A percentile compares a stretch with the other conserved stretches of the same genome.
These are phyloP conservation scores for Tridacna gigas DNA, from an alignment of 2,888 invertebrate species.

Conservation along the genomic window DNA sequence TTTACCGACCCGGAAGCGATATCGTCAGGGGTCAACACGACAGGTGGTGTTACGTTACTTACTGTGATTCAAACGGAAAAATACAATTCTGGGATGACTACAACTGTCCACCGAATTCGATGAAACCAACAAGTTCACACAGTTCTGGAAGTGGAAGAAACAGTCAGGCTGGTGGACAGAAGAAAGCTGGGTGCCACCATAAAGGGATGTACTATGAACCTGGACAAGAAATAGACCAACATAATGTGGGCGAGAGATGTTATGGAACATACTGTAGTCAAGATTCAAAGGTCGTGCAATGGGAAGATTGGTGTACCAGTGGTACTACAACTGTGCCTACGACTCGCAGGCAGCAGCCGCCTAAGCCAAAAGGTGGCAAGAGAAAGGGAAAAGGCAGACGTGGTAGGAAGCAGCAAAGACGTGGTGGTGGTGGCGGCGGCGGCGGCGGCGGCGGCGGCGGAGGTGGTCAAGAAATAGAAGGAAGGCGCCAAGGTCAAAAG, in stretches of 20 bases:
- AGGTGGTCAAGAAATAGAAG: slow-evolving; percentile 15
- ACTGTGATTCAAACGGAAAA: slow-evolving; percentile 58
- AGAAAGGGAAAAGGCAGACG: slow-evolving; percentile 6
- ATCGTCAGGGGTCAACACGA: slow-evolving; percentile 65
- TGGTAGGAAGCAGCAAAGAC: slow-evolving; percentile 18
- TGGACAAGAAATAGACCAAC: slow-evolving; percentile 55
- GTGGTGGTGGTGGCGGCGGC: slow-evolving; percentile 14
- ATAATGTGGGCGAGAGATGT: slow-evolving; percentile 54
- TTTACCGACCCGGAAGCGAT: slow-evolving; percentile 61
- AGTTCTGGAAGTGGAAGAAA: slow-evolving; percentile 41
- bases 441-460: slow-evolving; percentile 35
- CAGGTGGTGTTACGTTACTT: slow-evolving; percentile 64
- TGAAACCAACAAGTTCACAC: slow-evolving; percentile 61
- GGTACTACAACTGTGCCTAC: slow-evolving; percentile 31
- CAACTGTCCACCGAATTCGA: slow-evolving; percentile 62
- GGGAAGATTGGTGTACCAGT: slow-evolving; percentile 62
- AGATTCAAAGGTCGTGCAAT: slow-evolving; percentile 54
- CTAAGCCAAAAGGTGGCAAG: not conserved
- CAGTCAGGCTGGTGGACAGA: slow-evolving; percentile 4
- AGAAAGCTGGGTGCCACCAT: slow-evolving; percentile 42
- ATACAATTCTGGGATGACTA: slow-evolving; percentile 66
- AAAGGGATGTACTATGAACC: slow-evolving; percentile 51
- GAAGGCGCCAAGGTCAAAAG: not conserved
- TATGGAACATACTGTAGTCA: slow-evolving; percentile 61
- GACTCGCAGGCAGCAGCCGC: not conserved